phyloP scores from a whole-genome alignment of 2,113 vertebrate species.

The Halcyon malimbica region DNA sequence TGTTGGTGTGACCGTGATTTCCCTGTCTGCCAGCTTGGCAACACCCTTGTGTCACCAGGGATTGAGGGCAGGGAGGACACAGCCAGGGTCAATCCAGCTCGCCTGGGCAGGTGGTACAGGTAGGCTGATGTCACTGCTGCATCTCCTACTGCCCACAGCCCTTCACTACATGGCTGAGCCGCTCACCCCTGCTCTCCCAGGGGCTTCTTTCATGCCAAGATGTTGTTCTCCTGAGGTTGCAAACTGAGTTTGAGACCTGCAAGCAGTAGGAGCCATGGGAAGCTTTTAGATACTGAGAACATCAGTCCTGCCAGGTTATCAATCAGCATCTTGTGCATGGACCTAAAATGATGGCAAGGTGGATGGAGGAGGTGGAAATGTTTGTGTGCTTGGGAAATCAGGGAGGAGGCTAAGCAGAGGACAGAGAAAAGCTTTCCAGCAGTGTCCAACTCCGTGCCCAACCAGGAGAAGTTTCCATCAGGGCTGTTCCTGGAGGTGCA shows the following conservation, averaged over 20 bases:
- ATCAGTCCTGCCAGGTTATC: not conserved
- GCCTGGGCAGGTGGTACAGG: rapidly evolving
- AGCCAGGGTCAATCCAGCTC: not conserved
- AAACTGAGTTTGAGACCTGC: not conserved
- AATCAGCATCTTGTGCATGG: not conserved
- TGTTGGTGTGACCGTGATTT: not conserved
- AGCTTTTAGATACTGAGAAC: not conserved
- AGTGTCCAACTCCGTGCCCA: not conserved
- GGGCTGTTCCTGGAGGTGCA: not conserved
- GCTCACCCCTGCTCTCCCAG: not conserved
- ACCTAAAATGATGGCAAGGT: not conserved
- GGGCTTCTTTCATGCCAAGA: not conserved
- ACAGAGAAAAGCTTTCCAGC: not conserved
- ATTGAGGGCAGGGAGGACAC: not conserved
- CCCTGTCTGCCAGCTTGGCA: not conserved
- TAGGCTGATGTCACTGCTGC: not conserved
- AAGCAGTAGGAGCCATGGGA: not conserved
- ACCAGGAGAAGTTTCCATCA: not conserved
- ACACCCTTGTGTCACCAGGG: not conserved
- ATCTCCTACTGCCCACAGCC: not conserved
- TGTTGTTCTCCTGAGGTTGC: not conserved
- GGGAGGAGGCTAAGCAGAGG: not conserved
- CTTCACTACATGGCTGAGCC: rapidly evolving
- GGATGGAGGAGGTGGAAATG: not conserved
- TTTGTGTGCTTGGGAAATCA: not conserved